Evolutionary conservation across 2,797 vertebrate genomes (phyloP).

Genomic region (Antennarius maculatus): DNA sequence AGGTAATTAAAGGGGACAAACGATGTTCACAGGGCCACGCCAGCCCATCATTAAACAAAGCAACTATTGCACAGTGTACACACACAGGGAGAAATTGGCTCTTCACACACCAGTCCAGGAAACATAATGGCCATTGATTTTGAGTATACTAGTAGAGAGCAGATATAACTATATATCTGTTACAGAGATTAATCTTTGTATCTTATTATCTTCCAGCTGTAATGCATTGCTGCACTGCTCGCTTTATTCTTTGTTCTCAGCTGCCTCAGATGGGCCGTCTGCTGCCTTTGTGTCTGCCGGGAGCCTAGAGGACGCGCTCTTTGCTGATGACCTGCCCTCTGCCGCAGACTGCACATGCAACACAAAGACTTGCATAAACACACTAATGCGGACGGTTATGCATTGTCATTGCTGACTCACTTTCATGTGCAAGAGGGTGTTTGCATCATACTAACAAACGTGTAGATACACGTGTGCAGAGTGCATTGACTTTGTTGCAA

Average conservation of each 20-base stretch:
- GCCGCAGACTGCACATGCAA: conserved; percentile 17
- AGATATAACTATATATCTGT: conserved; percentile 65
- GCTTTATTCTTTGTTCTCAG: conserved; percentile 51
- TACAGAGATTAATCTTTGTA: conserved; percentile 55
- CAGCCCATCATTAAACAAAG: conserved; percentile 78
- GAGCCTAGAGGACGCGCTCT: conserved; percentile 21
- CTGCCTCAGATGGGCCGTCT: conserved; percentile 33
- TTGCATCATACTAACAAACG: conserved; percentile 19
- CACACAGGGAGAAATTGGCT: conserved; percentile 55
- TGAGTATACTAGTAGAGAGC: conserved; percentile 58
- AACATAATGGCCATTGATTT: conserved; percentile 81
- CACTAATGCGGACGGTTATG: not conserved
- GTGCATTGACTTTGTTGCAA: conserved; percentile 35
- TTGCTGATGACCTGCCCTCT: conserved; percentile 45
- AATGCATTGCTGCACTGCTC: conserved; percentile 35
- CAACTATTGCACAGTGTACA: conserved; percentile 64
- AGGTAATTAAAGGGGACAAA: conserved; percentile 79
- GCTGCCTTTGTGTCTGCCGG: conserved; percentile 58
- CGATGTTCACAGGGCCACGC: conserved; percentile 63
- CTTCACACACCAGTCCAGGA: conserved; percentile 51
- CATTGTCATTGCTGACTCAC: conserved; percentile 5
- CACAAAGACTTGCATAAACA: not conserved
- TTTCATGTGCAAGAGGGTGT: conserved; percentile 10
- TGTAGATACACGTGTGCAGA: conserved; percentile 5
- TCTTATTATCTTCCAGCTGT: conserved; percentile 60